Base-by-base conservation (phyloP, 2,888 invertebrate genomes). In the Meta bourneti region DNA sequence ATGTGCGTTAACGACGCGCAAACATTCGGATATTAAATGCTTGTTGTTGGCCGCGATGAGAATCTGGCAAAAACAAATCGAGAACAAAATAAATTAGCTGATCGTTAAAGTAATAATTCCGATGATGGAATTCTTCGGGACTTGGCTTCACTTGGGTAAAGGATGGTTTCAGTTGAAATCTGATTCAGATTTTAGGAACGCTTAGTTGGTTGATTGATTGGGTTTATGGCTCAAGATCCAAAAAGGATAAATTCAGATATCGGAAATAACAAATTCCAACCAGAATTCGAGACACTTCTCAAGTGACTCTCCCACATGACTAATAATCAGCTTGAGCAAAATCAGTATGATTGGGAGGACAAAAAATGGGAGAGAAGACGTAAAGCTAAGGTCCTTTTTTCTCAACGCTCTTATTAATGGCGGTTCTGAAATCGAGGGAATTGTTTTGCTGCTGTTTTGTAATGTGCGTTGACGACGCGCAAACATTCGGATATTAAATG, bases 221-320 rank as follows among this genome's bases (percentile, higher is more conserved):
- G 61, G 61, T 61, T 61, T 61, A 6, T 61, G 19, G 34, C 61
- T 54, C 8, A 8, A 20, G 54, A 8, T 80, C 13, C 54, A 61
- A 80, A 13, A 61, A 80, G 54, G 79, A 61, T 6, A 78, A 34
- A 90, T 84, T 90, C 84, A 16, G 16, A 49, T 74, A 79, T 49
- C n/a, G 70, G 90, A 90, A 84, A 79, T 90, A 84, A 90, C 90
- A 90, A 90, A 90, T 90, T 90, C 90, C 54, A 77, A 71, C 54
- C 79, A 48, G 71, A 90, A 90, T 84, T 90, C 72, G 90, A 48
- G 52, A 19, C 49, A 11, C 13, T 20, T n/a, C 69, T 89, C 70
- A 8, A 89, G 71, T 34, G 83, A 51, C 20, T 83, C 48, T 77
- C 83, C 51, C 81, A 75, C 74, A 81, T 81, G 74, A 74, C 61